Conservation (phyloP, 2,797 vertebrate species). For the Notolabrus celidotus region DNA sequence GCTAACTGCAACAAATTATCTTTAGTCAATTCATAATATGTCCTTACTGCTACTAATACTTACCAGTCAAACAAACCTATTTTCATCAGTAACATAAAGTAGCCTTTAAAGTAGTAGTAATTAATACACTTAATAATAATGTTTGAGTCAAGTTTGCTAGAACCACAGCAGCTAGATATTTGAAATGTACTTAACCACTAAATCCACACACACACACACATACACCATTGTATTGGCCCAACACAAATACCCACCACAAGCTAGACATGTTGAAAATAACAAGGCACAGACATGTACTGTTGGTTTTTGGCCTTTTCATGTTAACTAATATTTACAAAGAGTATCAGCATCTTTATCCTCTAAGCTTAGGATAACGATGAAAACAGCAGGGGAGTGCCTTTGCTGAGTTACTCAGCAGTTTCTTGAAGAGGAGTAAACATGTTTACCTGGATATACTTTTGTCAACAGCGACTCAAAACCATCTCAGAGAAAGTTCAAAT, state of each 20-base stretch:
- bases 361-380: too few relatives aligned
- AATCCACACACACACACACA: neutral
- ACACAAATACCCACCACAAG: neutral
- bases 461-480: conserved; percentile 14
- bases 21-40: too few relatives aligned
- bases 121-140: neutral
- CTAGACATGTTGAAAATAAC: neutral
- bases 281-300: neutral
- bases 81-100: too few relatives aligned
- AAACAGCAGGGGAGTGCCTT: neutral
- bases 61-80: too few relatives aligned
- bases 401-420: neutral
- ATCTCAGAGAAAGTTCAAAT: neutral
- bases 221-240: too few relatives aligned
- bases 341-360: conserved; percentile 11
- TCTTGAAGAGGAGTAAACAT: neutral
- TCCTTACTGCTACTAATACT: too few relatives aligned
- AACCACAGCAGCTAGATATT: neutral
- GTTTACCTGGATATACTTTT: too few relatives aligned
- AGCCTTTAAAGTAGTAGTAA: neutral
- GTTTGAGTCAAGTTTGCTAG: neutral
- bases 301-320: conserved; percentile 17
- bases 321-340: conserved; percentile 5
- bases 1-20: too few relatives aligned
- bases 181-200: too few relatives aligned